Evolutionary conservation across 2,113 vertebrate genomes (phyloP).

Genomic region (Datnioides undecimradiatus): DNA sequence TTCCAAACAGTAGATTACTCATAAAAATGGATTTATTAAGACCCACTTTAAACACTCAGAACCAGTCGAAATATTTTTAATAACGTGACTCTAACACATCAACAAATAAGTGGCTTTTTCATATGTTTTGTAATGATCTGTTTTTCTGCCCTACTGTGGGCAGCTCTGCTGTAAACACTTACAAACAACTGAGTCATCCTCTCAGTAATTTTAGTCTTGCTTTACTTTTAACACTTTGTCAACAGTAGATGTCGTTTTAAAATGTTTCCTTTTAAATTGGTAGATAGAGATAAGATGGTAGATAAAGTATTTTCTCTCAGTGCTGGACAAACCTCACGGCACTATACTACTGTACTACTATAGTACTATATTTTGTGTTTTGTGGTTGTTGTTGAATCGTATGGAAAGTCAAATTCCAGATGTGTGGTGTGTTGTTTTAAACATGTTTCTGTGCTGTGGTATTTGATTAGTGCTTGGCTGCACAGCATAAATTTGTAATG

Average conservation of each 20-base stretch:
- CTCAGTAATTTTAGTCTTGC: neutral
- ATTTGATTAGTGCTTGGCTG: neutral
- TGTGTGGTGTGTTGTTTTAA: neutral
- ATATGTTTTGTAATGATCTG: constrained; percentile 28
- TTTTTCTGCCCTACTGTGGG: constrained; percentile 44
- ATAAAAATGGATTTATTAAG: neutral
- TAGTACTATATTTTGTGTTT: neutral
- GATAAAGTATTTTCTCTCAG: neutral
- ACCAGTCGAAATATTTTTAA: neutral
- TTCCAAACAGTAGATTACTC: neutral
- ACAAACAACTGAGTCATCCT: constrained; percentile 58
- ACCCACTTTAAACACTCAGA: neutral
- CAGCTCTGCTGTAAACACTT: constrained; percentile 44
- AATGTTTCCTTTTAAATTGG: neutral
- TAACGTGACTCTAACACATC: neutral
- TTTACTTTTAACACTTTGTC: neutral
- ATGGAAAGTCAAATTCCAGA: neutral
- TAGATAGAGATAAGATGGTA: no score
- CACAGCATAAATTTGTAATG: neutral
- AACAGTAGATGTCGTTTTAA: neutral
- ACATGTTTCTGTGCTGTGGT: neutral
- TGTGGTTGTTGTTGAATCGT: neutral
- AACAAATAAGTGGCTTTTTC: constrained; percentile 34
- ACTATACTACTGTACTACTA: no score
- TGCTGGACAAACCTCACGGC: neutral